A percentile compares a stretch with the other conserved stretches of the same genome.
phyloP scores from a whole-genome alignment of 2,888 invertebrate species.

The Globia sparganii region DNA sequence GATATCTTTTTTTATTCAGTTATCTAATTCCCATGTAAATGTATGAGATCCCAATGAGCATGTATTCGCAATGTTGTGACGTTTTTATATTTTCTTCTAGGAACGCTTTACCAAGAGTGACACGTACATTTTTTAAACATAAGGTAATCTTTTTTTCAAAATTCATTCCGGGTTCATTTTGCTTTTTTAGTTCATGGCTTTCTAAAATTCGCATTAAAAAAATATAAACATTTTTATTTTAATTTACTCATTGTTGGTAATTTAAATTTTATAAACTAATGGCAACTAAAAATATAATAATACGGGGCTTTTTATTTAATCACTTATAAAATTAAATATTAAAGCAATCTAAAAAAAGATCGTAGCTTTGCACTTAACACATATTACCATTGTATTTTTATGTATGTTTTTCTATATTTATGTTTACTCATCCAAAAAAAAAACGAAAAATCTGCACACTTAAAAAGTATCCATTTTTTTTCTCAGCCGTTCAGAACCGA shows the following conservation, averaged over 20 bases:
- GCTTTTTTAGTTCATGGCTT: slow-evolving; percentile 70
- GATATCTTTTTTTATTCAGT: background rate
- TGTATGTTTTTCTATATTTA: slow-evolving; percentile 40
- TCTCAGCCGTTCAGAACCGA: slow-evolving; percentile 95
- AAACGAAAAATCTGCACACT: background rate
- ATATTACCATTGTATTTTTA: slow-evolving; percentile 72
- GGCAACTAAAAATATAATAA: slow-evolving; percentile 29
- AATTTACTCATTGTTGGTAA: background rate
- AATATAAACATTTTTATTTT: background rate
- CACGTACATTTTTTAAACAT: slow-evolving; percentile 95
- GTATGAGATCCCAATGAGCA: slow-evolving; percentile 71
- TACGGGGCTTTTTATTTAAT: slow-evolving; percentile 29
- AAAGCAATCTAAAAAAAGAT: background rate
- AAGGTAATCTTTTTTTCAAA: slow-evolving; percentile 84
- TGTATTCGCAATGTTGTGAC: slow-evolving; percentile 84
- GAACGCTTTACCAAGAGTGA: slow-evolving; percentile 94
- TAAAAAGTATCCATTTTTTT: slow-evolving; percentile 39
- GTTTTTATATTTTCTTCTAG: slow-evolving; percentile 92
- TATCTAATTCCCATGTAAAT: slow-evolving; percentile 41
- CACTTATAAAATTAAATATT: background rate
- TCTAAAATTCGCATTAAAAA: slow-evolving; percentile 4
- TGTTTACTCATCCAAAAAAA: slow-evolving; percentile 9
- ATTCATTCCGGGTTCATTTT: slow-evolving; percentile 60
- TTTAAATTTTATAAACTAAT: slow-evolving; percentile 32
- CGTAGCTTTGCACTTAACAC: slow-evolving; percentile 69